Conservation (phyloP, 2,888 invertebrate species). For the Sinohyriopsis cumingii region DNA sequence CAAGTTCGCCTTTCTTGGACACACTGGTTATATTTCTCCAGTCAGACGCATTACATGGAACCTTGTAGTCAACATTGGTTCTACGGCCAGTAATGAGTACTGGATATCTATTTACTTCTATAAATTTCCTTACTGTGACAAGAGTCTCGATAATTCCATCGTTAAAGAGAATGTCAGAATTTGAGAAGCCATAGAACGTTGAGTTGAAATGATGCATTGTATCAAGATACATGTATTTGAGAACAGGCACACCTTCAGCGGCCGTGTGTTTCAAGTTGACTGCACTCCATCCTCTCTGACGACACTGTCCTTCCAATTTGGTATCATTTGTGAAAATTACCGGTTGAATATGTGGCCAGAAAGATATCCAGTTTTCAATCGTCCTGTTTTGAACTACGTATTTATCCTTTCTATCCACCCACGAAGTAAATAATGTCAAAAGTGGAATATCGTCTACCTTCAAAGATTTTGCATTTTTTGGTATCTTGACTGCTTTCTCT, state of each 20-base stretch:
- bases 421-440: too few species aligned
- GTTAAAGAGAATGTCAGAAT: constrained; percentile 61
- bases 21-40: constrained; percentile 8
- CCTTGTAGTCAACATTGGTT: too few species aligned
- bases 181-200: constrained; percentile 55
- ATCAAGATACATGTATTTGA: constrained; percentile 59
- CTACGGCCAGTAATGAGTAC: constrained; percentile 7
- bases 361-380: background rate
- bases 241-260: constrained; percentile 51
- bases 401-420: too few species aligned
- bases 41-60: too few species aligned
- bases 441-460: too few species aligned
- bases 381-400: too few species aligned
- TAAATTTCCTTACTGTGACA: background rate
- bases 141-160: constrained; percentile 43
- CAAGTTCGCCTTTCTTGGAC: constrained; percentile 1
- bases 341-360: constrained; percentile 5
- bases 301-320: background rate
- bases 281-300: background rate
- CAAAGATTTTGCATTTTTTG: too few species aligned
- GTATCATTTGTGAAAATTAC: constrained; percentile 10
- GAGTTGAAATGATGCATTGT: constrained; percentile 46
- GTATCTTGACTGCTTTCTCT: too few species aligned
- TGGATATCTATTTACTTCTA: constrained; percentile 5
- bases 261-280: constrained; percentile 38